These are phyloP conservation scores for Chondrilla cf. caribensis DNA, from an alignment of 37 sponge, comb jelly and placozoan species.

Conservation along the genomic window DNA sequence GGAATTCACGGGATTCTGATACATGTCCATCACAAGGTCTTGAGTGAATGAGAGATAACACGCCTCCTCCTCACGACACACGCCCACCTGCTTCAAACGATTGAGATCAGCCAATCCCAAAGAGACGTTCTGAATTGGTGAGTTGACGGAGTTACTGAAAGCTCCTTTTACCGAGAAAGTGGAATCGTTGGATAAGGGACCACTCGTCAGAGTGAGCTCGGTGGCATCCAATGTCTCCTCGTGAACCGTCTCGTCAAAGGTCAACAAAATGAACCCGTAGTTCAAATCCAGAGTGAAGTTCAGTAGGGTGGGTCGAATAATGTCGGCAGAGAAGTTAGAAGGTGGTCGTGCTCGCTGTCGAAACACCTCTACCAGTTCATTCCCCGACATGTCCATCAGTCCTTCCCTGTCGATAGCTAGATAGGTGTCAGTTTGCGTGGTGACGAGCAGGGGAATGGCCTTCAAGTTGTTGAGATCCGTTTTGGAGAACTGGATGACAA, in stretches of 20 bases:
- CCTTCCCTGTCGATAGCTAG: conserved; percentile 68
- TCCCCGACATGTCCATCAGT: conserved; percentile 68
- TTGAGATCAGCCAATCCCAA: conserved; percentile 70
- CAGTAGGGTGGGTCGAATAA: conserved; percentile 49
- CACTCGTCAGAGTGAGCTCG: conserved; percentile 60
- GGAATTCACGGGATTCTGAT: conserved; percentile 38
- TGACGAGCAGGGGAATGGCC: conserved; percentile 61
- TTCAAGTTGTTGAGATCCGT: conserved; percentile 79
- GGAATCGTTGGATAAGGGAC: background rate
- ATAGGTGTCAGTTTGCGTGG: conserved; percentile 45
- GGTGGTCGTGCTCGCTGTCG: conserved; percentile 41
- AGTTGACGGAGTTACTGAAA: conserved; percentile 53
- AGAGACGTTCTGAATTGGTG: conserved; percentile 38
- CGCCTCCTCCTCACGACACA: conserved; percentile 54
- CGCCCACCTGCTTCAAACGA: conserved; percentile 53
- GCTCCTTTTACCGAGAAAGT: conserved; percentile 18
- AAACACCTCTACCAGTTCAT: conserved; percentile 59
- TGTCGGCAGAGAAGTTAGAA: conserved; percentile 30
- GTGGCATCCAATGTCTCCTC: conserved; percentile 64
- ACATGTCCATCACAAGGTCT: conserved; percentile 76
- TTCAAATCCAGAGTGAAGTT: conserved; percentile 78
- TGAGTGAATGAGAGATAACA: conserved; percentile 74
- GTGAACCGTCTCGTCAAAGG: conserved; percentile 81
- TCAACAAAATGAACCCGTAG: conserved; percentile 47
- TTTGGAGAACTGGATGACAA: conserved; percentile 58